Percentiles rank a stretch among this genome's conserved stretches.
Conservation (phyloP, 2,113 vertebrate genomes). For the Dascyllus trimaculatus region DNA sequence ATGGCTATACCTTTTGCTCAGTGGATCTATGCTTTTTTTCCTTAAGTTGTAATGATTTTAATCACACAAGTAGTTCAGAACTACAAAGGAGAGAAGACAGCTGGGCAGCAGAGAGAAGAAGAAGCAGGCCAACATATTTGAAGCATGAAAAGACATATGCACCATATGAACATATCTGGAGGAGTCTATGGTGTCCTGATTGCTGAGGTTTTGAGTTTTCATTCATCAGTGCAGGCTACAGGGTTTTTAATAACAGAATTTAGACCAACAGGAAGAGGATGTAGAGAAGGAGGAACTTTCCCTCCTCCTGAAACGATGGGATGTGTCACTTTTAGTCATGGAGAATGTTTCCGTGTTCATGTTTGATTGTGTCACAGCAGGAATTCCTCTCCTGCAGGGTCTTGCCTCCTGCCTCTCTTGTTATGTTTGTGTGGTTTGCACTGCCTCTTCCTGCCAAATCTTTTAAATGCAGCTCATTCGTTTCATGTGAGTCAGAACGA, state of each 20-base stretch:
- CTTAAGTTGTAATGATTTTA: slow-evolving; percentile 23
- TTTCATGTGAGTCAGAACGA: slow-evolving; percentile 28
- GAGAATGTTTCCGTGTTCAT: slow-evolving; percentile 52
- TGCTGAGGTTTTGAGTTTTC: background rate
- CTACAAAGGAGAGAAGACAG: slow-evolving; percentile 51
- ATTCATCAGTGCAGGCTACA: no score
- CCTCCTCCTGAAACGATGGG: slow-evolving; percentile 40
- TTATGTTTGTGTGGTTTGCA: slow-evolving; percentile 47
- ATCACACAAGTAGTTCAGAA: slow-evolving; percentile 15
- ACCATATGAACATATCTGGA: background rate
- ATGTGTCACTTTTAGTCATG: slow-evolving; percentile 50
- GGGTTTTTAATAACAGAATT: background rate
- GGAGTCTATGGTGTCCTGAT: background rate
- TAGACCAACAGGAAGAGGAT: background rate
- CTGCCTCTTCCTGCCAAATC: slow-evolving; percentile 41
- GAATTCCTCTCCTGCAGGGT: slow-evolving; percentile 74
- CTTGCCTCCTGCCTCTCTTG: slow-evolving; percentile 64
- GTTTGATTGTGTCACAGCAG: slow-evolving; percentile 61
- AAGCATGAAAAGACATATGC: background rate
- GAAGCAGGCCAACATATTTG: background rate
- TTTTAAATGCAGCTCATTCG: slow-evolving; percentile 36
- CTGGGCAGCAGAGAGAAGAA: slow-evolving; percentile 47
- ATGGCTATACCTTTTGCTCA: slow-evolving; percentile 11
- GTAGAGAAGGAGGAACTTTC: slow-evolving; percentile 1
- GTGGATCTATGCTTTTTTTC: background rate